Evolutionary conservation across 2,888 invertebrate species (phyloP), one percentile per base, ranked within the genome.

Genomic region (Tortrix viridana): DNA sequence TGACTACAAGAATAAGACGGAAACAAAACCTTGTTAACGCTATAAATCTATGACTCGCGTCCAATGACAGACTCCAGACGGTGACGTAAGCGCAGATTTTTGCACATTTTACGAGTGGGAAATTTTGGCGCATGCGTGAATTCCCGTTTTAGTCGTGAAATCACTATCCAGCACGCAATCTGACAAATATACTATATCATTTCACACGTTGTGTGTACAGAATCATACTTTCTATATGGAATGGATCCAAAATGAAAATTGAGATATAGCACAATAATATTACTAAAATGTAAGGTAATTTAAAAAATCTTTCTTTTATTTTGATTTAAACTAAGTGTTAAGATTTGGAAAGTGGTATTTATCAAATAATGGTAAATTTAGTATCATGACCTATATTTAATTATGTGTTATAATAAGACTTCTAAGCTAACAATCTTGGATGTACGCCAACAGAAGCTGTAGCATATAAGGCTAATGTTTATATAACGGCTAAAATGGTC

Each of bases 31-130:
- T 12, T n/a, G 3, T 32, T 12, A 12, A 32, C 57, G 65, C 59
- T 65, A 2, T 14, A 44, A 54, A 54, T 63, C 55, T 56, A 5
- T 68, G 23, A 58, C 66, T 77, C 74, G 60, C 22, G 9, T 70
- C 72, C 58, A 46, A 67, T 48, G 43, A 44, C 58, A 56, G 26
- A 63, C 67, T 66, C 61, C 69, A 71, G 65, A 61, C 65, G 76
- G 66, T 88, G 87, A 87, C 84, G 86, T 76, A 84, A 87, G 81
- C 81, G 81, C 19, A 69, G 77, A 81, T 81, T 86, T 85, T 85
- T 82, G 82, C 82, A 77, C 82, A 77, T 71, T 85, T 86, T 82
- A 86, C 79, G 82, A 83, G 69, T 73, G 77, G 73, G 71, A 75
- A 76, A 70, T 73, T 66, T 67, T 69, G 61, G 67, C 68, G 57